Evolutionary conservation across 2,797 vertebrate genomes (phyloP).

Genomic region (Danio choprae): DNA sequence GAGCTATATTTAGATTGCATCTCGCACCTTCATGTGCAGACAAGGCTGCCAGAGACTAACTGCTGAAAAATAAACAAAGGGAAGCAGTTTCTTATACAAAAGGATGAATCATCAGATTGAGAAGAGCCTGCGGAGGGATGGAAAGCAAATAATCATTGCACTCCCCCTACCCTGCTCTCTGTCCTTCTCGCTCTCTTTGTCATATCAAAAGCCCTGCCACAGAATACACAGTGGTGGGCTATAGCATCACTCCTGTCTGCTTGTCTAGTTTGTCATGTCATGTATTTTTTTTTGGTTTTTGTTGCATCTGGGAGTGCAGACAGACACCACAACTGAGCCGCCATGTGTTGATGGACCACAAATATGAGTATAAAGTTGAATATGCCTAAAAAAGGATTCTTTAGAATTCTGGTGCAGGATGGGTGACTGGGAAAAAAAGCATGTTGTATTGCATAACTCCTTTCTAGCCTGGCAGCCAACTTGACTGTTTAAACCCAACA

Average conservation of each 20-base stretch:
- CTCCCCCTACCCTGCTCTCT: not conserved
- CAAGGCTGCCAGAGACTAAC: conserved; percentile 65
- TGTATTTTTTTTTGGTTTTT: conserved; percentile 5
- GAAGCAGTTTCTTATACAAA: conserved; percentile 57
- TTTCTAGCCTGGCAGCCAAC: not conserved
- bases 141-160: conserved; percentile 45
- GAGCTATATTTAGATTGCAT: conserved; percentile 72
- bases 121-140: conserved; percentile 32
- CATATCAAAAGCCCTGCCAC: conserved; percentile 44
- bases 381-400: not conserved
- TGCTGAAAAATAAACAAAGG: conserved; percentile 52
- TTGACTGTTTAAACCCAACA: conserved; percentile 17
- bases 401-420: conserved; percentile 1
- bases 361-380: conserved; percentile 14
- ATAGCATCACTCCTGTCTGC: conserved; percentile 20
- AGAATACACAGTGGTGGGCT: conserved; percentile 36
- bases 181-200: conserved; percentile 9
- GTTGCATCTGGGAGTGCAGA: conserved; percentile 12
- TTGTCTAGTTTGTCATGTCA: conserved; percentile 37
- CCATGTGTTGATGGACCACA: not conserved
- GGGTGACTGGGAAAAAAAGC: not conserved
- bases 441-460: conserved; percentile 9
- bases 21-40: conserved; percentile 60
- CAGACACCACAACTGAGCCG: not conserved
- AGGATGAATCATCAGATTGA: conserved; percentile 64